Evolutionary conservation across 2,797 vertebrate genomes (phyloP).

Genomic region (Tauraco hartlaubi): DNA sequence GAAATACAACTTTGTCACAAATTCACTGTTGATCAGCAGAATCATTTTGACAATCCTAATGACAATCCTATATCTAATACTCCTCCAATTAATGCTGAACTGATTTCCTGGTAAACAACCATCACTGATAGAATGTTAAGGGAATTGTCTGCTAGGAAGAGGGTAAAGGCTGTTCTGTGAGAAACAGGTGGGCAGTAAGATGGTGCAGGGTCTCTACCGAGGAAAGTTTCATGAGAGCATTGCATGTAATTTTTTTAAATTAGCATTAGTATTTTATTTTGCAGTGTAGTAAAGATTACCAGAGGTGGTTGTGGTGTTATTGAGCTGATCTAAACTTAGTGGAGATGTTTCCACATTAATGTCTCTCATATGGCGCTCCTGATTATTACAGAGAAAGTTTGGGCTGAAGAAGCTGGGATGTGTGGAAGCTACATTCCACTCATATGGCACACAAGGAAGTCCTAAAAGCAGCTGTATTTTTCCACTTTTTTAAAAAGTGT

Average conservation of each 20-base stretch:
- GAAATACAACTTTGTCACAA: background rate
- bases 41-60: background rate
- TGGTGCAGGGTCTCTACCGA: background rate
- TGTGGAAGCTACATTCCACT: fast-evolving
- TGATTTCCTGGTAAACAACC: background rate
- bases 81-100: background rate
- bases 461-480: background rate
- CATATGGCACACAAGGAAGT: background rate
- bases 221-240: background rate
- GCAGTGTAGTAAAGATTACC: background rate
- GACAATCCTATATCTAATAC: background rate
- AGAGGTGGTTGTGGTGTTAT: background rate
- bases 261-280: background rate
- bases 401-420: background rate
- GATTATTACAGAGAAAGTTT: too few species aligned
- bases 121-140: background rate
- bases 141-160: background rate
- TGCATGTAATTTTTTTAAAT: background rate
- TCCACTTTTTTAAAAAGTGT: background rate
- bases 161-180: background rate
- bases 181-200: background rate
- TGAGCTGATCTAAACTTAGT: background rate
- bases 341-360: background rate
- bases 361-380: background rate
- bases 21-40: background rate